Percentiles rank a stretch among this genome's conserved stretches.
Evolutionary conservation across 2,797 vertebrate genomes (phyloP).

Genomic region (Melanotaenia pygmaea): DNA sequence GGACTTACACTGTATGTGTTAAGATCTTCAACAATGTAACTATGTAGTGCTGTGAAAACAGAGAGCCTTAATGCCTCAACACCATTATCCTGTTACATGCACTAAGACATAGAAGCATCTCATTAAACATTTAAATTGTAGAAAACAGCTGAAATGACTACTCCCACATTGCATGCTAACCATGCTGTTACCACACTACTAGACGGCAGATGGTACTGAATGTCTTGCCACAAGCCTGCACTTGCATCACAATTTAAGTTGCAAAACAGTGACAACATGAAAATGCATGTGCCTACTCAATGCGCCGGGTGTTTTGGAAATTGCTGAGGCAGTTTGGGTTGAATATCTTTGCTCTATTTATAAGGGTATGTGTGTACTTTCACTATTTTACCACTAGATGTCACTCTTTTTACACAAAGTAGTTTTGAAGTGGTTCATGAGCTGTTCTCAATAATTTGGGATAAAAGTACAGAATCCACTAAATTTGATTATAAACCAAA

Average conservation of each 20-base stretch:
- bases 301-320: neutral
- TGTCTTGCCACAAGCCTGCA: neutral
- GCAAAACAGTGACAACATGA: neutral
- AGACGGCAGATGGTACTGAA: neutral
- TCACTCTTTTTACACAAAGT: constrained; percentile 55
- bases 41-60: neutral
- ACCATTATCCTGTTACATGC: neutral
- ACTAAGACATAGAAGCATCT: neutral
- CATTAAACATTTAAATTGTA: neutral
- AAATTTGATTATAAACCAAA: neutral
- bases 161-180: neutral
- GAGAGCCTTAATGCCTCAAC: neutral
- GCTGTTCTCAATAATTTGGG: neutral
- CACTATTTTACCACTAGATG: constrained; percentile 67
- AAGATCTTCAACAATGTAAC: neutral
- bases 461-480: neutral
- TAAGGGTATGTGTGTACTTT: constrained; percentile 32
- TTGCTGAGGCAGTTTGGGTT: neutral
- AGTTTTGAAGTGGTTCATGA: constrained; percentile 8
- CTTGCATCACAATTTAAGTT: neutral
- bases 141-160: neutral
- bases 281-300: neutral
- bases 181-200: neutral
- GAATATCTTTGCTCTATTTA: neutral
- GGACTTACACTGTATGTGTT: neutral